phyloP scores from a whole-genome alignment of 2,113 vertebrate species.

The Falcunculus frontatus region DNA sequence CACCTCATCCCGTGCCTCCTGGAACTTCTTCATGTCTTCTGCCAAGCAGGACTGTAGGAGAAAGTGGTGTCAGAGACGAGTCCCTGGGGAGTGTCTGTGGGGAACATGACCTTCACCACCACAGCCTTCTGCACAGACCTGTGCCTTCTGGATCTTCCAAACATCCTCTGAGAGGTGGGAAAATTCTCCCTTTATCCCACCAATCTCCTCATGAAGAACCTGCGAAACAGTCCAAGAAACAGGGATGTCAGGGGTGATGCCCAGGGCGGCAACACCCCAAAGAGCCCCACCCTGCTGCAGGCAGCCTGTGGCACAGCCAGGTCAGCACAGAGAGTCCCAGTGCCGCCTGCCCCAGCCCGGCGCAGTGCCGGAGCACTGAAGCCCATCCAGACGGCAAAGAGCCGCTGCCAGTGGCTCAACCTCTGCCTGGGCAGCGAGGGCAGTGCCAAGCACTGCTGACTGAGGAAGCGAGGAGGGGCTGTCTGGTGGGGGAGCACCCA shows the following conservation, averaged over 20 bases:
- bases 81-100: no score
- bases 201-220: neutral
- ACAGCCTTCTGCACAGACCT: neutral
- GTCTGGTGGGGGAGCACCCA: neutral
- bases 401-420: neutral
- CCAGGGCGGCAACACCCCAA: neutral
- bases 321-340: neutral
- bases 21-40: neutral
- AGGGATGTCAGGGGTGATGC: neutral
- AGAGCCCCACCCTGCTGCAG: neutral
- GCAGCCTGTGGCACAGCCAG: neutral
- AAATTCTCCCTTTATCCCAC: no score
- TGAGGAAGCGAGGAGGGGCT: neutral
- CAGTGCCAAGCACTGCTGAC: neutral
- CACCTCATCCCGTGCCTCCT: fast-evolving
- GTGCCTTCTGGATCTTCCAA: neutral
- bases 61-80: neutral
- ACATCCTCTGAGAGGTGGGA: no score
- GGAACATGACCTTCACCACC: neutral
- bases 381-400: neutral
- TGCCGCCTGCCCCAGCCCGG: neutral
- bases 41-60: neutral
- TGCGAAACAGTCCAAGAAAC: neutral
- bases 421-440: neutral
- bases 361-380: neutral